Evolutionary conservation across 2,888 invertebrate species (phyloP).

Genomic region (Troilus luridus): DNA sequence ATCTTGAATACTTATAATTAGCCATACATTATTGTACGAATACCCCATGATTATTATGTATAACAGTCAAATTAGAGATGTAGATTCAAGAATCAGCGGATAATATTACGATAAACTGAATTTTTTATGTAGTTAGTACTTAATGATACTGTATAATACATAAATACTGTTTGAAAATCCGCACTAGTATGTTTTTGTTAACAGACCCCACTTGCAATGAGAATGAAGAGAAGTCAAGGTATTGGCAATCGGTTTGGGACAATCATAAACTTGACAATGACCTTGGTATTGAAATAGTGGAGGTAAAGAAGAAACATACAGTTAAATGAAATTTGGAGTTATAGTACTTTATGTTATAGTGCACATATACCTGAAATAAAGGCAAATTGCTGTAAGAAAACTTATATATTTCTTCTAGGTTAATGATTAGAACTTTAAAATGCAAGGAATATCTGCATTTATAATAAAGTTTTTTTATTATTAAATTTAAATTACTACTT

Average conservation of each 20-base stretch:
- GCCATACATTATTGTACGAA: too few relatives aligned
- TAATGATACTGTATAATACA: background rate
- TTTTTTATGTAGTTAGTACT: too few relatives aligned
- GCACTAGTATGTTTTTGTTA: background rate
- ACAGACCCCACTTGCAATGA: background rate
- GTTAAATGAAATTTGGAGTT: conserved; percentile 4
- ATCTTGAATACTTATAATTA: too few relatives aligned
- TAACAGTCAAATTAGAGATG: too few relatives aligned
- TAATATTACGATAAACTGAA: too few relatives aligned
- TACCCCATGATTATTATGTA: too few relatives aligned
- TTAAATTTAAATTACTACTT: background rate
- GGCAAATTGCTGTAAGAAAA: conserved; percentile 40
- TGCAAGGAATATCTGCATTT: background rate
- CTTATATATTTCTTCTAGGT: conserved; percentile 28
- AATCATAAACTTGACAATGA: background rate
- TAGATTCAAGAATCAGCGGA: too few relatives aligned
- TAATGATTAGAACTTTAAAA: background rate
- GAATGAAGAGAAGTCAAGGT: background rate
- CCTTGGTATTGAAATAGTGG: conserved; percentile 30
- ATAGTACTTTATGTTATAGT: conserved; percentile 44
- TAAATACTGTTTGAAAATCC: background rate
- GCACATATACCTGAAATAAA: conserved; percentile 17
- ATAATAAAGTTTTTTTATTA: background rate
- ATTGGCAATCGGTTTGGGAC: background rate
- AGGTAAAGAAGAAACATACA: conserved; percentile 38